Percentiles rank a stretch among this genome's conserved stretches.
Evolutionary conservation across 2,888 invertebrate genomes (phyloP).

Genomic region (Lydus trimaculatus): DNA sequence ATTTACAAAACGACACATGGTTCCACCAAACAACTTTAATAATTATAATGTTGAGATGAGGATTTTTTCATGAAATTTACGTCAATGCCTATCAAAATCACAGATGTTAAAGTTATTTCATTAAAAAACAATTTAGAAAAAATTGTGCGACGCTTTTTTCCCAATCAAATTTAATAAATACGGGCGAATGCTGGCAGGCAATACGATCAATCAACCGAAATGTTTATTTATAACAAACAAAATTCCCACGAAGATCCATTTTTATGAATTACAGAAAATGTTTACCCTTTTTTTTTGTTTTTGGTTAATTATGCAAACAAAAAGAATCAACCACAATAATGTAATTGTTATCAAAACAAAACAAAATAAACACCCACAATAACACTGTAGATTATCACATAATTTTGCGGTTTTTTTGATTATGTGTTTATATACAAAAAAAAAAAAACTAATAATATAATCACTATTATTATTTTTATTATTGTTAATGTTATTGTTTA

Average conservation of each 20-base stretch:
- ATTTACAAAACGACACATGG: constrained; percentile 6
- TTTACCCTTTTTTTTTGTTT: too few relatives aligned
- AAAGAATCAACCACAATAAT: background rate
- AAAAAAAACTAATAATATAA: too few relatives aligned
- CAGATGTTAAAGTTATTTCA: constrained; percentile 7
- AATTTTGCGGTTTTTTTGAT: constrained; percentile 1
- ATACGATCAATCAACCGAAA: background rate
- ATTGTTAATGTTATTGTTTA: background rate
- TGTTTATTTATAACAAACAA: too few relatives aligned
- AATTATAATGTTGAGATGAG: constrained; percentile 1
- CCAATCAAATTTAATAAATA: background rate
- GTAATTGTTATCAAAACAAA: background rate
- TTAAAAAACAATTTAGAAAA: background rate
- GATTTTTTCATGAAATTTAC: constrained; percentile 32
- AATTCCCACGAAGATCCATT: too few relatives aligned
- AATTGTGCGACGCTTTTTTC: background rate
- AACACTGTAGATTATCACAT: constrained; percentile 7
- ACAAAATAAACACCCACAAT: background rate
- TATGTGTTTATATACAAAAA: too few relatives aligned
- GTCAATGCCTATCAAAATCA: constrained; percentile 24
- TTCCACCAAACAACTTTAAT: background rate
- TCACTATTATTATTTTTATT: too few relatives aligned
- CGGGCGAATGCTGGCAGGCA: background rate
- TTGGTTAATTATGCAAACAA: too few relatives aligned
- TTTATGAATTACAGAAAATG: too few relatives aligned